These are phyloP conservation scores for Sylvietta virens DNA, from an alignment of 2,113 vertebrate genomes.

Conservation along the genomic window DNA sequence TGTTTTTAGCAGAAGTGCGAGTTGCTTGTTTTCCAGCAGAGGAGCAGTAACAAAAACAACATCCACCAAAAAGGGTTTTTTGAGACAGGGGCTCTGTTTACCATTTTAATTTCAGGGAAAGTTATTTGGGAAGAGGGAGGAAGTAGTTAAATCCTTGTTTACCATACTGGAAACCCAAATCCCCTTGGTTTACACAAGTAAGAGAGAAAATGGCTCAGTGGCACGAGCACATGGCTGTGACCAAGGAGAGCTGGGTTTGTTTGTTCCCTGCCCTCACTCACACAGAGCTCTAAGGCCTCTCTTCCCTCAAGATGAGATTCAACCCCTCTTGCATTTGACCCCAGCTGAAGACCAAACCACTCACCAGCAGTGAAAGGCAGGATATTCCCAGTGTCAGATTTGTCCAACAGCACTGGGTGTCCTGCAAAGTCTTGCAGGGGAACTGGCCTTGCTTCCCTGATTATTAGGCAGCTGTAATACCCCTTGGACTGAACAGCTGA, in stretches of 20 bases:
- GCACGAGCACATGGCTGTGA: neutral
- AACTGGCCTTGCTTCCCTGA: neutral
- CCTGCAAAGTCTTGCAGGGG: neutral
- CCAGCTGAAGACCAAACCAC: neutral
- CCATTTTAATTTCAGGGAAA: neutral
- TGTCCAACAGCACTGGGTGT: neutral
- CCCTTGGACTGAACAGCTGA: neutral
- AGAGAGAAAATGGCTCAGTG: neutral
- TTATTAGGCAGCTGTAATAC: neutral
- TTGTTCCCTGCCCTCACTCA: neutral
- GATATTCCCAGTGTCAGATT: neutral
- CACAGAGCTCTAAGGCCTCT: neutral
- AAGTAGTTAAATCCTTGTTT: constrained; percentile 43
- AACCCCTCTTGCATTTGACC: neutral
- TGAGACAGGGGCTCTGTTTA: neutral
- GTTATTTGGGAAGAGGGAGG: neutral
- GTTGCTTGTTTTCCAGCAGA: neutral
- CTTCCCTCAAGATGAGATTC: neutral
- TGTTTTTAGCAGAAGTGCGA: neutral
- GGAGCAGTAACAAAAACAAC: neutral
- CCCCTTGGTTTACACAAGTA: neutral
- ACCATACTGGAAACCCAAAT: neutral
- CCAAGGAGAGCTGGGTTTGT: neutral
- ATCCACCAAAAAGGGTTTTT: neutral
- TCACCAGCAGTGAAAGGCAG: neutral